These are phyloP conservation scores for Epistrophella euchroma DNA, from an alignment of 2,888 invertebrate genomes.

Conservation along the genomic window DNA sequence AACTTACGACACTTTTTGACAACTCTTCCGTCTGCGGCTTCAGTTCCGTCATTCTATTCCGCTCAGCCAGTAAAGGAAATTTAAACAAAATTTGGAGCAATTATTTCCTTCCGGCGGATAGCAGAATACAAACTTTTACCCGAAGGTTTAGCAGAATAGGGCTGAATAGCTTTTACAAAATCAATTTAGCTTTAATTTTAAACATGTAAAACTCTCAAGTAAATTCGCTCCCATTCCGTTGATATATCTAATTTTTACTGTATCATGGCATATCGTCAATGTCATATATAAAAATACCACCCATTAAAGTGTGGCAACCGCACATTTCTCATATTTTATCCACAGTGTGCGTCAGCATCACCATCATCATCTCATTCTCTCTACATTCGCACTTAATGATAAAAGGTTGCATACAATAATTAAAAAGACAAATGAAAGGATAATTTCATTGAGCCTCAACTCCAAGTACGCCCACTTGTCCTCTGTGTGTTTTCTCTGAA, in stretches of 20 bases:
- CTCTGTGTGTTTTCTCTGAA: slow-evolving; percentile 33
- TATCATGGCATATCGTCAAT: background rate
- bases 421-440: slow-evolving; percentile 76
- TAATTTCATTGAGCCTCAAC: slow-evolving; percentile 67
- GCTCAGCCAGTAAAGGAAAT: too few relatives aligned
- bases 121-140: too few relatives aligned
- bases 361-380: slow-evolving; percentile 60
- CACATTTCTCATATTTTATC: slow-evolving; percentile 63
- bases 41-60: too few relatives aligned
- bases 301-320: slow-evolving; percentile 23
- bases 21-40: too few relatives aligned
- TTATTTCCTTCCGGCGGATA: too few relatives aligned
- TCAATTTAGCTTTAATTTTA: too few relatives aligned
- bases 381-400: slow-evolving; percentile 69
- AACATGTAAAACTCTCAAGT: slow-evolving; percentile 32
- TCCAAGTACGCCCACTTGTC: slow-evolving; percentile 46
- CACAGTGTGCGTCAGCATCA: slow-evolving; percentile 67
- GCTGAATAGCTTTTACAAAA: too few relatives aligned
- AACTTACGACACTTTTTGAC: too few relatives aligned
- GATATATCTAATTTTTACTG: background rate
- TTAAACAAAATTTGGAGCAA: too few relatives aligned
- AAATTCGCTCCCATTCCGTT: too few relatives aligned
- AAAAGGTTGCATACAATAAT: slow-evolving; percentile 75
- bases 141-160: too few relatives aligned
- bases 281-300: slow-evolving; percentile 2